These are phyloP conservation scores for Hirtodrosophila duncani DNA, from an alignment of 2,888 invertebrate species.

Conservation along the genomic window DNA sequence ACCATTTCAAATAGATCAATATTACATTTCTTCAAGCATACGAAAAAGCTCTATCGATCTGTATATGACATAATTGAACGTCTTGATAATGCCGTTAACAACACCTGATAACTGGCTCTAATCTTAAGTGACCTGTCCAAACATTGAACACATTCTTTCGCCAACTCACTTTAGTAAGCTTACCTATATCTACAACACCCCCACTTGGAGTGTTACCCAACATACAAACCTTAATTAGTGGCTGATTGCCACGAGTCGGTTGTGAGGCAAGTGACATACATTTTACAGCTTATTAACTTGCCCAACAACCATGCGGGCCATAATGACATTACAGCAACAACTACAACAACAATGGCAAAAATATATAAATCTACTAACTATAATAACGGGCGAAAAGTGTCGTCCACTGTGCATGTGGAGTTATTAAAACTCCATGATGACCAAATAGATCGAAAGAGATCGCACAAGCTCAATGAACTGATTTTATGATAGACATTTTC, in stretches of 20 bases:
- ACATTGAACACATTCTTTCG: too few relatives aligned
- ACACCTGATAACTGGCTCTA: background rate
- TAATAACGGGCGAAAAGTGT: constrained; percentile 11
- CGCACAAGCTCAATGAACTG: too few relatives aligned
- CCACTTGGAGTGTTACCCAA: constrained; percentile 21
- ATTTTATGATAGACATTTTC: too few relatives aligned
- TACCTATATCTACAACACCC: background rate
- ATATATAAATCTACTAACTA: too few relatives aligned
- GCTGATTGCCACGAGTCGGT: constrained; percentile 21
- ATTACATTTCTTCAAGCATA: too few relatives aligned
- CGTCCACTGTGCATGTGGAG: too few relatives aligned
- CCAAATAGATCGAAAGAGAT: too few relatives aligned
- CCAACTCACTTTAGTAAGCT: too few relatives aligned
- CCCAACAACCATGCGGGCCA: constrained; percentile 46
- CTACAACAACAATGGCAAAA: constrained; percentile 11
- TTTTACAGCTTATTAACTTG: constrained; percentile 74
- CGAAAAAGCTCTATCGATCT: too few relatives aligned
- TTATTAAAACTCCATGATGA: too few relatives aligned
- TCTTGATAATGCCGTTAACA: background rate
- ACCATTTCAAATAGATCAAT: too few relatives aligned
- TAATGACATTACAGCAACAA: constrained; percentile 20
- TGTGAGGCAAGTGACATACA: constrained; percentile 65
- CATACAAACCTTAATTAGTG: constrained; percentile 28
- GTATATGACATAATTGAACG: background rate
- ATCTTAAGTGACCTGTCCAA: constrained; percentile 5